phyloP scores from a whole-genome alignment of 2,113 vertebrate species.

The Apodemus speciosus region DNA sequence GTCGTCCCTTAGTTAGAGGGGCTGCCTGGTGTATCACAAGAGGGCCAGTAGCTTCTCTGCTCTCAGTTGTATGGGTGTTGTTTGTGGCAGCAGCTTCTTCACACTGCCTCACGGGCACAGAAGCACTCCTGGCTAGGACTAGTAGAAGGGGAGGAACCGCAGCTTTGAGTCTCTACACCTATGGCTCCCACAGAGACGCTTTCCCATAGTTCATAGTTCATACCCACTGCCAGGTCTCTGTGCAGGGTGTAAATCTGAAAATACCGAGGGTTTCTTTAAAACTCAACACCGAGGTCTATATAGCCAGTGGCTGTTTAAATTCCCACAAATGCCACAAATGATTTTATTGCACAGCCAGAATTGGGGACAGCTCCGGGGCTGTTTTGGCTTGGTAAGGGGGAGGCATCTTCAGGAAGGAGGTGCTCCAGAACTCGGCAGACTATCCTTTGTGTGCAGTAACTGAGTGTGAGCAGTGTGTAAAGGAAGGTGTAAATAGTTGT shows the following conservation, averaged over 20 bases:
- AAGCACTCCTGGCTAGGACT: not conserved
- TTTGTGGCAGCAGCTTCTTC: not conserved
- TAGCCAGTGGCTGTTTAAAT: not conserved
- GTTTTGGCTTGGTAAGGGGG: not conserved
- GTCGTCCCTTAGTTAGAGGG: not conserved
- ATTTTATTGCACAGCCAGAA: not conserved
- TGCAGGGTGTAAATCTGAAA: not conserved
- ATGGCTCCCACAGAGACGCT: not conserved
- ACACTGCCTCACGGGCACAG: not conserved
- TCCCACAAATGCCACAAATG: not conserved
- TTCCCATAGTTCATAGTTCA: not conserved
- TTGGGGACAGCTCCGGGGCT: not conserved
- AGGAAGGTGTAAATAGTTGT: not conserved
- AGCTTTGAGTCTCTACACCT: not conserved
- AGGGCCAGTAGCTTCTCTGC: not conserved
- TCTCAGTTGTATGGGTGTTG: not conserved
- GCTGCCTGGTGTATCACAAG: not conserved
- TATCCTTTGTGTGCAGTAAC: not conserved
- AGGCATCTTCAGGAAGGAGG: not conserved
- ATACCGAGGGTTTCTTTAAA: conserved; percentile 14
- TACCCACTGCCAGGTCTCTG: not conserved
- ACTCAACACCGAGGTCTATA: not conserved
- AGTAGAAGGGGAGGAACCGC: not conserved
- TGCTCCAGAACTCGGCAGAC: not conserved
- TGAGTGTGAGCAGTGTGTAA: not conserved